Conservation (phyloP, 2,797 vertebrate genomes). For the Galagoides demidoff region DNA sequence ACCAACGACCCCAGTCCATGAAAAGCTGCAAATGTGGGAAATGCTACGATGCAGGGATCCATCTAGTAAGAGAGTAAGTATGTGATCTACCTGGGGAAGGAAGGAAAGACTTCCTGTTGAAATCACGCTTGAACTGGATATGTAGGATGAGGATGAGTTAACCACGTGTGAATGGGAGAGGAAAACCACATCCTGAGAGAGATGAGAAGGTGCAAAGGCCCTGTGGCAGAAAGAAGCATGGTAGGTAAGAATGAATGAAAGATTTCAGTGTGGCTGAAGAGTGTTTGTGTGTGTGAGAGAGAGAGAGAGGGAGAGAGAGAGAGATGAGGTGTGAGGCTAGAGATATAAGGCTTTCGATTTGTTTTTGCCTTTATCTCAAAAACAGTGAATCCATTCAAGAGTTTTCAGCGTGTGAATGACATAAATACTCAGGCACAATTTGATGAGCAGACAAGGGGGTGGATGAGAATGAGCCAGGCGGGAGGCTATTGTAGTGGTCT, state of each 20-base stretch:
- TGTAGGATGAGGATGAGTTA: neutral
- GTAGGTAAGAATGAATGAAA: neutral
- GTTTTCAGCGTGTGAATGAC: neutral
- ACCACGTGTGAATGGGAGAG: neutral
- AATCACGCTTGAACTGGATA: neutral
- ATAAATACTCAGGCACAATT: neutral
- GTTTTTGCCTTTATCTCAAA: conserved; percentile 2
- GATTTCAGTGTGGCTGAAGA: neutral
- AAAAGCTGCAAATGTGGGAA: neutral
- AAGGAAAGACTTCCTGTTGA: neutral
- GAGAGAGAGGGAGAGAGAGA: neutral
- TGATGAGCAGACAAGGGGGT: neutral
- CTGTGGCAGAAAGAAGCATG: neutral
- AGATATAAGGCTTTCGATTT: neutral
- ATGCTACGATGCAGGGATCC: neutral
- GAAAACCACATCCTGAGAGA: neutral
- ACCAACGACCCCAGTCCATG: neutral
- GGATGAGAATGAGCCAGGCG: neutral
- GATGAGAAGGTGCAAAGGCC: neutral
- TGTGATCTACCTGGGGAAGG: neutral
- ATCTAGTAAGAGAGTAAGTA: neutral
- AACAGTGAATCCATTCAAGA: neutral
- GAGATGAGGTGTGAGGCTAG: neutral
- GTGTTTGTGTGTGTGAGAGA: neutral
- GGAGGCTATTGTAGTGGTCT: neutral